Evolutionary conservation across 2,888 invertebrate species (phyloP).

Genomic region (Pterostichus madidus): DNA sequence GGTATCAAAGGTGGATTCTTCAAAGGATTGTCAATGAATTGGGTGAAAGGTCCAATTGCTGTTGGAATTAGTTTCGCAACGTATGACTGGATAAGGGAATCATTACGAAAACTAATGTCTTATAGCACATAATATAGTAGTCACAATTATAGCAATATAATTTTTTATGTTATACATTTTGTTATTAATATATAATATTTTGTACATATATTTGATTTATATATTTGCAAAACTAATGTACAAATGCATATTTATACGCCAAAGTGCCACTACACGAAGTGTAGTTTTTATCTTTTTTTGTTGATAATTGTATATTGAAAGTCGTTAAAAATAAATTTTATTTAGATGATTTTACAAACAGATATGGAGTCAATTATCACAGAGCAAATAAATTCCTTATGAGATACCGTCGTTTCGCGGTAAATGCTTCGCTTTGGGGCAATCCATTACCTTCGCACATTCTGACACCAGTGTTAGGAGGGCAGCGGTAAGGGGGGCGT

Average conservation of each 20-base stretch:
- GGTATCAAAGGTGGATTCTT: constrained; percentile 94
- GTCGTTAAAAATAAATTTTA: constrained; percentile 63
- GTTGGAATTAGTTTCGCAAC: constrained; percentile 98
- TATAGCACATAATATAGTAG: constrained; percentile 69
- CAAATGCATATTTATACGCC: constrained; percentile 67
- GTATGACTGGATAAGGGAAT: constrained; percentile 88
- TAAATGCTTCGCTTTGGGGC: constrained; percentile 51
- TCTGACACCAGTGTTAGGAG: constrained; percentile 30
- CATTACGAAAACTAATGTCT: constrained; percentile 77
- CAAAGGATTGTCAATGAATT: constrained; percentile 99
- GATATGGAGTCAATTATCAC: constrained; percentile 42
- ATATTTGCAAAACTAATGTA: constrained; percentile 68
- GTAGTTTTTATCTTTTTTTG: constrained; percentile 57
- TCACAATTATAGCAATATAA: constrained; percentile 62
- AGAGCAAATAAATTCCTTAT: constrained; percentile 44
- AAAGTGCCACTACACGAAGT: constrained; percentile 64
- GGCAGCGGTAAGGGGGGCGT: constrained; percentile 31
- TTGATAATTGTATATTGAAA: constrained; percentile 59
- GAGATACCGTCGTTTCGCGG: constrained; percentile 38
- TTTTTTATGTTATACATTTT: constrained; percentile 67
- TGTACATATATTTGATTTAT: constrained; percentile 67
- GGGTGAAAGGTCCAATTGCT: constrained; percentile 95
- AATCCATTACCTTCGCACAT: constrained; percentile 52
- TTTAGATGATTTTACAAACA: constrained; percentile 58
- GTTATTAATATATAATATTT: constrained; percentile 67